phyloP scores from a whole-genome alignment of 2,113 vertebrate species.

The Aythya baeri region DNA sequence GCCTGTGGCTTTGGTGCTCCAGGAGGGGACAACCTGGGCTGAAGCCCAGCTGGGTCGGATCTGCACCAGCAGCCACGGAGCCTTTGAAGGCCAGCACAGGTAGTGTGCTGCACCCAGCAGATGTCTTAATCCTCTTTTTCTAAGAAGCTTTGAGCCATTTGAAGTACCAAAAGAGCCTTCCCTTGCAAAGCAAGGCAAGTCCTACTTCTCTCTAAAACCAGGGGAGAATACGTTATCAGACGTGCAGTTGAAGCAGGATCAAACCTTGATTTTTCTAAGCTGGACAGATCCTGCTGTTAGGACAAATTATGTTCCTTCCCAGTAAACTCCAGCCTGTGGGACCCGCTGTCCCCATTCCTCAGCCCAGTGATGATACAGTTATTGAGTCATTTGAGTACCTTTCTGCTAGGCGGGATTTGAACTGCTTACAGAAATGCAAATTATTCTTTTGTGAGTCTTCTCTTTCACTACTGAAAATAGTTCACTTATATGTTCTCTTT shows the following conservation, averaged over 20 bases:
- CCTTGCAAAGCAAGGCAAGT: background rate
- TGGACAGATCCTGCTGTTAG: background rate
- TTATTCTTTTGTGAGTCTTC: background rate
- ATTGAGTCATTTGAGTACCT: background rate
- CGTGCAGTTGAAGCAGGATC: background rate
- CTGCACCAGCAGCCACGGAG: background rate
- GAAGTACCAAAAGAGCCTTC: background rate
- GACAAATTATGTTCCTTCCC: background rate
- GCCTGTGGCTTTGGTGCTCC: background rate
- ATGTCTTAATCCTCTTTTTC: background rate
- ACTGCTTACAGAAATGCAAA: background rate
- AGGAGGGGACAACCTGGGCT: rapidly evolving
- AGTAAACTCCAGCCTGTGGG: background rate
- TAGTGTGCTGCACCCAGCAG: background rate
- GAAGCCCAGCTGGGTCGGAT: background rate
- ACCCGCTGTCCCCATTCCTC: background rate
- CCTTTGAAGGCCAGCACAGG: background rate
- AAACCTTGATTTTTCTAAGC: background rate
- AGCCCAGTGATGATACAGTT: background rate
- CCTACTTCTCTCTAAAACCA: background rate
- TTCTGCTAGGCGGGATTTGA: background rate
- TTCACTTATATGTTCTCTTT: background rate
- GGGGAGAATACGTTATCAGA: background rate
- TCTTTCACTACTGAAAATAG: background rate
- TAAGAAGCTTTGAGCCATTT: background rate